Conservation (phyloP, 2,797 vertebrate species). For the Borostomias antarcticus region DNA sequence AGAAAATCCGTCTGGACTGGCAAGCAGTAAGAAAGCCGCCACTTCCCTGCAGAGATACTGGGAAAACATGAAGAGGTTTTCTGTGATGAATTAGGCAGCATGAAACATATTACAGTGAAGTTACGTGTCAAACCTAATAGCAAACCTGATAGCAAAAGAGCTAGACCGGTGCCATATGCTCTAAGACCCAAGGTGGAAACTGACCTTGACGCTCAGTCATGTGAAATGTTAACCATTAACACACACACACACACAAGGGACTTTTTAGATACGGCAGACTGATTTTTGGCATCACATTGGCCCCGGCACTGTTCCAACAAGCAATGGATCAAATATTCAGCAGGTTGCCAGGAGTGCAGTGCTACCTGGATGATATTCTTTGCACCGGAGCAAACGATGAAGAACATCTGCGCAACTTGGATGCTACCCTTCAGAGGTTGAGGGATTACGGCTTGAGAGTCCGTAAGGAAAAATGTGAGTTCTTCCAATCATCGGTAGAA, state of each 20-base stretch:
- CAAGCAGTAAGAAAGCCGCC: no score
- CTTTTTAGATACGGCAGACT: no score
- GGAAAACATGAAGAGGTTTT: no score
- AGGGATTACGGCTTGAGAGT: constrained; percentile 11
- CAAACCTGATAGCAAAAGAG: neutral
- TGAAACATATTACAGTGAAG: no score
- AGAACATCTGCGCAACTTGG: no score
- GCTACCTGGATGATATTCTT: neutral
- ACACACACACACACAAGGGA: neutral
- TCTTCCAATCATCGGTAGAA: constrained; percentile 5
- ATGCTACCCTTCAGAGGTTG: constrained; percentile 10
- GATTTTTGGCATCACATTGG: neutral
- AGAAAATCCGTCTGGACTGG: no score
- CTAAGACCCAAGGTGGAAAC: constrained; percentile 2
- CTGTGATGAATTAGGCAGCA: no score
- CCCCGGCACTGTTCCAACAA: neutral
- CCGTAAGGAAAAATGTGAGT: constrained; percentile 8
- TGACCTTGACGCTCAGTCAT: neutral
- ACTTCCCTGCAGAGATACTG: no score
- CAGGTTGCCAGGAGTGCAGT: no score
- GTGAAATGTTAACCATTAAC: neutral
- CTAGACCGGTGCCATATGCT: constrained; percentile 10
- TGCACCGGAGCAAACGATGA: no score
- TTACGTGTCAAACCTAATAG: neutral
- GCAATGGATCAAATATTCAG: no score